Percentiles rank a stretch among this genome's conserved stretches.
phyloP scores from a whole-genome alignment of 2,797 vertebrate genomes.

The Ctenopoma multispine region DNA sequence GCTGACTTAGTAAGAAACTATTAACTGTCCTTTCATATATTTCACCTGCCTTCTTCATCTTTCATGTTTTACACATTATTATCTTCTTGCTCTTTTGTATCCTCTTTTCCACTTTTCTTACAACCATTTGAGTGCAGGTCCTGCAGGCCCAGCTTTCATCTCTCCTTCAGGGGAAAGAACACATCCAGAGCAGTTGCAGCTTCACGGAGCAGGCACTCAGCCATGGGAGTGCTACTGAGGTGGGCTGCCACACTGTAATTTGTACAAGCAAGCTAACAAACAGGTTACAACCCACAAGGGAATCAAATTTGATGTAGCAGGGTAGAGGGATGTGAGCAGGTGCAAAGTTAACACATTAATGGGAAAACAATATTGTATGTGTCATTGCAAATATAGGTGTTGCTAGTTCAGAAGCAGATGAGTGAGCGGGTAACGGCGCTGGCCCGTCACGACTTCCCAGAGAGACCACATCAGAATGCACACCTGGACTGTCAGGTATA shows the following conservation, averaged over 20 bases:
- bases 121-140: conserved; percentile 79
- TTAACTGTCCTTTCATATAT: neutral
- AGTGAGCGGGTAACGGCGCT: conserved; percentile 91
- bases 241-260: conserved; percentile 41
- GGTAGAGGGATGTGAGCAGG: neutral
- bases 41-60: neutral
- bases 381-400: conserved; percentile 77
- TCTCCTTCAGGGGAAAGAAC: conserved; percentile 92
- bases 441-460: conserved; percentile 90
- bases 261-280: conserved; percentile 1
- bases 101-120: neutral
- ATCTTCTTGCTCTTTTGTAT: neutral
- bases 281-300: neutral
- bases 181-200: conserved; percentile 94
- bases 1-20: too few relatives aligned
- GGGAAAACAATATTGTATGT: neutral
- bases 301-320: neutral
- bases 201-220: conserved; percentile 93
- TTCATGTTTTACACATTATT: neutral
- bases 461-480: conserved; percentile 92
- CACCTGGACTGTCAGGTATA: conserved; percentile 90
- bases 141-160: conserved; percentile 90
- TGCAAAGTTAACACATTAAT: neutral
- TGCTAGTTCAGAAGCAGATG: conserved; percentile 96
- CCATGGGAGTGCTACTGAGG: conserved; percentile 85